Conservation (phyloP, 2,797 vertebrate genomes). For the Pseudochromis fuscus region DNA sequence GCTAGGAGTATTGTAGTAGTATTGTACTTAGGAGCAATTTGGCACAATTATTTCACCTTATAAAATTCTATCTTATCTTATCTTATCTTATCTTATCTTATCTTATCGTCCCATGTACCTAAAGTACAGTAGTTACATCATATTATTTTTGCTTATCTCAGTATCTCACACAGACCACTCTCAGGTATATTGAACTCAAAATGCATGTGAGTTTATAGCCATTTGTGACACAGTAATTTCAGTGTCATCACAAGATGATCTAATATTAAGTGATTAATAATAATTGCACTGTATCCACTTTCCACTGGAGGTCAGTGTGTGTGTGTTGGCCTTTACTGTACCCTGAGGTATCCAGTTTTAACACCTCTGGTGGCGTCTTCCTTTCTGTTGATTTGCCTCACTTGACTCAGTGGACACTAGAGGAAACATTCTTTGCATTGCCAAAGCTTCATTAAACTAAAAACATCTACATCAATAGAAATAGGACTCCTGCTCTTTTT, state of each 20-base stretch:
- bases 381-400: slow-evolving; percentile 39
- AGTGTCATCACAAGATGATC: slow-evolving; percentile 4
- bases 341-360: slow-evolving; percentile 11
- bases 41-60: no score
- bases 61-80: no score
- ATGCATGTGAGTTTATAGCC: no score
- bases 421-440: slow-evolving; percentile 45
- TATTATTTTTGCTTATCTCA: no score
- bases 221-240: no score
- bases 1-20: no score
- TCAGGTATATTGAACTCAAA: no score
- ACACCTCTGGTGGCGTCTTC: slow-evolving; percentile 22
- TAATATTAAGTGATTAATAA: background rate
- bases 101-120: no score
- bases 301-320: slow-evolving; percentile 51
- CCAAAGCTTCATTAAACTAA: slow-evolving; percentile 52
- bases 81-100: no score
- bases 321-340: slow-evolving; percentile 30
- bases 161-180: no score
- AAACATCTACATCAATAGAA: slow-evolving; percentile 30
- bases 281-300: slow-evolving; percentile 18
- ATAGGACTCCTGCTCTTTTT: slow-evolving; percentile 2
- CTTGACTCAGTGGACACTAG: slow-evolving; percentile 38
- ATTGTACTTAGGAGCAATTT: no score
- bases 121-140: background rate